Evolutionary conservation across 2,797 vertebrate species (phyloP), one percentile per base, ranked within the genome.

Genomic region (Geotrypetes seraphini): DNA sequence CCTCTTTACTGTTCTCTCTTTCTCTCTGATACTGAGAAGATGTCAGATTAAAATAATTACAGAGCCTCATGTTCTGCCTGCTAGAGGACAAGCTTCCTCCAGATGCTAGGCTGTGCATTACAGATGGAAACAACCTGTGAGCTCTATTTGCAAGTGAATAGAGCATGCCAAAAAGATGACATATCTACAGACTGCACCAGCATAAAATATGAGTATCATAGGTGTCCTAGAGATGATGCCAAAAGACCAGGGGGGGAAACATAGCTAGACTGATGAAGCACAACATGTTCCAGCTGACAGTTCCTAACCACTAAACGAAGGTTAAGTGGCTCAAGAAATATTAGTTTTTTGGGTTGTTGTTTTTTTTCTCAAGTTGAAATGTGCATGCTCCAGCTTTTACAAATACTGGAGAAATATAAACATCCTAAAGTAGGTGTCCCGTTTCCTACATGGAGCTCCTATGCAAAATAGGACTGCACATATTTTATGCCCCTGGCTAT

Each of bases 61-160:
- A 27, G 21, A 33, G 16, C 12, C 6, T 42, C 29, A 51, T 47
- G 13, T 10, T 24, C 10, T 54, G 14, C 43, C 7, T 15, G 31
- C 10, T 33, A 44, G 19, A 29, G 36, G 18, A 50, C n/a, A 50
- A 29, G 3, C 28, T 47, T 49, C 46, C 6, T 38, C 20, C 26
- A 57, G 36, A 8, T 24, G 24, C 20, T 12, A 50, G 36, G 12
- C 16, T 1, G 3, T 22, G n/a, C 27, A 20, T 48, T 15, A 8
- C 20, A 58, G 19, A 39, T 12, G 6, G 11, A 51, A 28, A 26
- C 2, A 17, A 12, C 19, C 16, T 19, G 24, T 64, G 12, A 16
- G 2, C 47, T 18, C 8, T 3, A 3, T 43, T 39, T 58, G n/a
- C 25, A 39, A 46, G 22, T 36, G 31, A 45, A 36, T 43, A 22